Evolutionary conservation across 2,888 invertebrate genomes (phyloP), one percentile per base, ranked within the genome.

Genomic region (Polydrusus pterygomalis): DNA sequence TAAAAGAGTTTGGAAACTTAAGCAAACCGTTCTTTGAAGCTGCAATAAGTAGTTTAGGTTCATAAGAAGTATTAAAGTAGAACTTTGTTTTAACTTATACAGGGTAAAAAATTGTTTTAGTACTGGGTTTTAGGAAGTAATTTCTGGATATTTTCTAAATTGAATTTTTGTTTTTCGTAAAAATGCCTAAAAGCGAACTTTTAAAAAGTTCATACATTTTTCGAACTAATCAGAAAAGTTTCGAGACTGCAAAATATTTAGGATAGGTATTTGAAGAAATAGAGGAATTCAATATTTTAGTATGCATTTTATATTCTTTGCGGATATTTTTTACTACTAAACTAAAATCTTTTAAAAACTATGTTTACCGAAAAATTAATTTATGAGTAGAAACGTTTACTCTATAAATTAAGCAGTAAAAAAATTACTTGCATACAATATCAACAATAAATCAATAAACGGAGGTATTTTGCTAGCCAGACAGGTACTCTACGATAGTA

Each of bases 21-120:
- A 62, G 40, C 7, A 51, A 63, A 54, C 71, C 49, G 54, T 18
- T 40, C 51, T 72, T 56, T 54, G 56, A 70, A 72, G 71, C 63
- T 49, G 43, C 38, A 56, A 56, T 64, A 72, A 64, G 64, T 43
- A 64, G 64, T 65, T 69, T 8, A 51, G 51, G 71, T 72, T 72
- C 56, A 65, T 43, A 38, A 67, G 20, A 54, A 54, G 40, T 67
- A 67, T 67, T 67, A 54, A 54, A 67, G 51, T 54, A 67, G 13
- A 40, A 54, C 67, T 67, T 51, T 54, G 38, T 38, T 60, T 9
- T 11, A 38, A 34, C 45, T 45, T 34, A 10, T 34, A 34, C 34
- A 34, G 34, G 34, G 34, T 7, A 34, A 34, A 7, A 34, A 34
- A 9, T 7, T 34, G 10, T 34, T 10, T 34, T 10, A 7, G 34